These are phyloP conservation scores for Clarias fuscus DNA, from an alignment of 2,797 vertebrate species.

Conservation along the genomic window DNA sequence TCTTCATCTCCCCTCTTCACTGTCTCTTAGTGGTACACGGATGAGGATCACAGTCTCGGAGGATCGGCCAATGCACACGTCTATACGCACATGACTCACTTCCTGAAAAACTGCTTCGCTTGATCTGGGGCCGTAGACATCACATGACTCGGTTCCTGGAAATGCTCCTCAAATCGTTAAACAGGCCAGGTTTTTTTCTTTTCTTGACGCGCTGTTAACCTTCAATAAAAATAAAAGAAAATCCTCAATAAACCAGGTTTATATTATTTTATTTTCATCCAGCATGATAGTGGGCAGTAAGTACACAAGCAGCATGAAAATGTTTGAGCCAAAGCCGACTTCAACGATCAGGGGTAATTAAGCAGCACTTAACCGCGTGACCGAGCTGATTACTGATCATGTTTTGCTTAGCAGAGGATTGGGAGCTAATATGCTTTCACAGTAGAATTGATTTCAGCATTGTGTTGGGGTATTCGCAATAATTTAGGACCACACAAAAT, in stretches of 20 bases:
- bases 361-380: neutral
- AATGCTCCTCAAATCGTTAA: conserved; percentile 1
- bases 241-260: neutral
- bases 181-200: neutral
- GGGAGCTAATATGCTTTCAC: neutral
- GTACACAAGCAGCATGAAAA: neutral
- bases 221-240: neutral
- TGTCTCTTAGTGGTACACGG: conserved; percentile 89
- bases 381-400: neutral
- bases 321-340: neutral
- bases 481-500: neutral
- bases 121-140: conserved; percentile 44
- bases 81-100: conserved; percentile 92
- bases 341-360: neutral
- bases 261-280: neutral
- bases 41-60: conserved; percentile 86
- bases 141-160: conserved; percentile 90
- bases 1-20: conserved; percentile 37
- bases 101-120: conserved; percentile 86
- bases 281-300: neutral
- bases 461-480: neutral
- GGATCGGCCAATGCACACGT: conserved; percentile 86
- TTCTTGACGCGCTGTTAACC: neutral
- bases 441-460: neutral
- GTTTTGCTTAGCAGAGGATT: neutral